Percentiles rank a stretch among this genome's conserved stretches.
These are phyloP conservation scores for Perizoma affinitatum DNA, from an alignment of 2,888 invertebrate genomes.

Conservation along the genomic window DNA sequence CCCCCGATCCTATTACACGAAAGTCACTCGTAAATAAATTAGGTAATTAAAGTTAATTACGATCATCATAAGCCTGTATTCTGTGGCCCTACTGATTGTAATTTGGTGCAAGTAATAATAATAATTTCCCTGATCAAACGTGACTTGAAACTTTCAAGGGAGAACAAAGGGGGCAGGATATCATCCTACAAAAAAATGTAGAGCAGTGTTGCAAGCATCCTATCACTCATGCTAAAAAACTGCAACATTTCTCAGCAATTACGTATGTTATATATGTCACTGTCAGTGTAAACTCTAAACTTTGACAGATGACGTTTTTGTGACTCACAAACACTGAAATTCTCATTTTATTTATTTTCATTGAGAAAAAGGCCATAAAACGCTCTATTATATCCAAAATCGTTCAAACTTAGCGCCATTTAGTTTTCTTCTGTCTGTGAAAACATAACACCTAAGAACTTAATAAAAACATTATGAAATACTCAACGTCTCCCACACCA, in stretches of 20 bases:
- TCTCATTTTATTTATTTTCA: constrained; percentile 3
- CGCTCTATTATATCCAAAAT: background rate
- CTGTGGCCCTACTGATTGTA: too few relatives aligned
- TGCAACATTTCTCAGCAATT: background rate
- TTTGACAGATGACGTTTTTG: background rate
- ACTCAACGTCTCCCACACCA: constrained; percentile 85
- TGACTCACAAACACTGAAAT: background rate
- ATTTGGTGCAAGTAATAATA: too few relatives aligned
- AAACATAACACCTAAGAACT: constrained; percentile 6
- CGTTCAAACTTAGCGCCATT: background rate
- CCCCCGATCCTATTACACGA: too few relatives aligned
- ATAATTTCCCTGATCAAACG: too few relatives aligned
- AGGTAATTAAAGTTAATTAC: too few relatives aligned
- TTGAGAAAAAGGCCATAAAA: background rate
- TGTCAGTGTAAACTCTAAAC: constrained; percentile 4
- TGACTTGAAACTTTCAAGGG: too few relatives aligned
- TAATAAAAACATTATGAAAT: constrained; percentile 75
- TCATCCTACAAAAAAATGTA: too few relatives aligned
- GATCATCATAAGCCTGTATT: too few relatives aligned
- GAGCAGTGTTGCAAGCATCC: background rate
- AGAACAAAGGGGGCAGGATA: too few relatives aligned
- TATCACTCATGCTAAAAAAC: background rate
- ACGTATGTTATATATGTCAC: background rate
- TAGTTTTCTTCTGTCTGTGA: background rate
- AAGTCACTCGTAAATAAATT: too few relatives aligned